phyloP scores from a whole-genome alignment of 1,140 invertebrate genomes.

The Pseudomyrmex concolor region DNA sequence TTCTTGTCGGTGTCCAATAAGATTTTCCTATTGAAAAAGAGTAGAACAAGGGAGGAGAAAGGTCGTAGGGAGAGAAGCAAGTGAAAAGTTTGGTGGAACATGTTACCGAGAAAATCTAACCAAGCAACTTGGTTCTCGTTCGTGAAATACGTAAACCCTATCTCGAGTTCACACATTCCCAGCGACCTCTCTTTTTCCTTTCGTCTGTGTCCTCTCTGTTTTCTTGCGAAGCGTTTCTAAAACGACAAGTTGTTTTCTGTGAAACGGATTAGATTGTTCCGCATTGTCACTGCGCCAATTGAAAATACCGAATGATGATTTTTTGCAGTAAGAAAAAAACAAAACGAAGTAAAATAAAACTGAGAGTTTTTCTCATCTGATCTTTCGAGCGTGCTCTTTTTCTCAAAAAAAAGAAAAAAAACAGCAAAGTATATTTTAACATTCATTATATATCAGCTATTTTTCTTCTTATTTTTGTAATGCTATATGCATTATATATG shows the following conservation, averaged over 20 bases:
- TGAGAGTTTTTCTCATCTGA: background rate
- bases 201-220: background rate
- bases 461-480: too few relatives aligned
- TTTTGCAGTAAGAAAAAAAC: background rate
- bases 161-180: constrained; percentile 32
- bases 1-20: background rate
- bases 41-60: background rate
- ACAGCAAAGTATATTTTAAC: too few relatives aligned
- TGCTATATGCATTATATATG: too few relatives aligned
- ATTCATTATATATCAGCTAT: too few relatives aligned
- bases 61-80: background rate
- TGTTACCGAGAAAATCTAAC: constrained; percentile 35
- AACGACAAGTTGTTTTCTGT: constrained; percentile 24
- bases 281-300: constrained; percentile 1
- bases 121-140: constrained; percentile 37
- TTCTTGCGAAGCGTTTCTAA: constrained; percentile 27
- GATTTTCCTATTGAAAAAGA: background rate
- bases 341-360: background rate
- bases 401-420: too few relatives aligned
- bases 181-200: constrained; percentile 27
- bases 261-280: constrained; percentile 45
- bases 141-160: constrained; percentile 37
- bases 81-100: constrained; percentile 42
- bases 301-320: constrained; percentile 8
- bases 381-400: background rate